phyloP scores from a whole-genome alignment of 2,797 vertebrate species.

The Pseudomugil gertrudae region DNA sequence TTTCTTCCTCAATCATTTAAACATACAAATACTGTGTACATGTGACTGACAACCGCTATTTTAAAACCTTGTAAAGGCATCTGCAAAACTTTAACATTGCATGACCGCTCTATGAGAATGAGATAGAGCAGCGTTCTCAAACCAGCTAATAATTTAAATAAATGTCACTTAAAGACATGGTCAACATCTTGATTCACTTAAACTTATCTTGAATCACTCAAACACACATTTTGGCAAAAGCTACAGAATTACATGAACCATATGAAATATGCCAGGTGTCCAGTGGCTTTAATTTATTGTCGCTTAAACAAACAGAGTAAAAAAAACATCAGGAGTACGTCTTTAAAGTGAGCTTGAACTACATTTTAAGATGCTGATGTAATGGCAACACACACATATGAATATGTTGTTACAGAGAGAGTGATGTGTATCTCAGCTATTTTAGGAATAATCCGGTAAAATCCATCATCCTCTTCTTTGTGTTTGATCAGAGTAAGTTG shows the following conservation, averaged over 20 bases:
- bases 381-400: slow-evolving; percentile 64
- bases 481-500: slow-evolving; percentile 36
- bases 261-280: slow-evolving; percentile 33
- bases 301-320: slow-evolving; percentile 44
- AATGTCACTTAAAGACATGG: neutral
- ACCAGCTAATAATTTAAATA: slow-evolving; percentile 13
- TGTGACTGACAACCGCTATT: slow-evolving; percentile 8
- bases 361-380: slow-evolving; percentile 68
- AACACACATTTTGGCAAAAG: slow-evolving; percentile 13
- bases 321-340: slow-evolving; percentile 36
- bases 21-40: neutral
- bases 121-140: slow-evolving; percentile 1
- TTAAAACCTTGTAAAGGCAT: neutral
- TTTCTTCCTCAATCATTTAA: slow-evolving; percentile 42
- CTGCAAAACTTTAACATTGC: neutral
- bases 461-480: slow-evolving; percentile 28
- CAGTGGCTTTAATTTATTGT: slow-evolving; percentile 52
- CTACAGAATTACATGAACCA: slow-evolving; percentile 19
- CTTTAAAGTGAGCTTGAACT: slow-evolving; percentile 41
- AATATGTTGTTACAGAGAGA: slow-evolving; percentile 47
- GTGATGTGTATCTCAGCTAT: slow-evolving; percentile 30
- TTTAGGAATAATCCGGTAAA: slow-evolving; percentile 49
- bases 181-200: slow-evolving; percentile 48
- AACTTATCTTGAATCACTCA: slow-evolving; percentile 13
- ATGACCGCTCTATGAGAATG: neutral